A percentile compares a stretch with the other conserved stretches of the same genome.
Conservation (phyloP, 2,113 vertebrate genomes). For the Siniperca knerii region DNA sequence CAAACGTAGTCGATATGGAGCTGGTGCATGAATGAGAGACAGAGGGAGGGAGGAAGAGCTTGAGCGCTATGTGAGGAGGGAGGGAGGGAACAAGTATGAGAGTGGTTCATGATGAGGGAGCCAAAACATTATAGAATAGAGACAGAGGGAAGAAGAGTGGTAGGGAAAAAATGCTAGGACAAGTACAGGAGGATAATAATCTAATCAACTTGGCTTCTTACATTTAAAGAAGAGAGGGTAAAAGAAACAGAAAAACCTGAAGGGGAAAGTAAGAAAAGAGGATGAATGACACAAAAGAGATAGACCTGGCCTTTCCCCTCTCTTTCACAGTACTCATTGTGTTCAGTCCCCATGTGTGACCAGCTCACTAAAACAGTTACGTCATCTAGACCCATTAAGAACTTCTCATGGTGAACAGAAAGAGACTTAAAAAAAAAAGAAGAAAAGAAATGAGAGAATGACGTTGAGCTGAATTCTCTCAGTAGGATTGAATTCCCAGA, state of each 20-base stretch:
- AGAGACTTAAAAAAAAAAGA: background rate
- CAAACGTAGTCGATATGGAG: constrained; percentile 46
- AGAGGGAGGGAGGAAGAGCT: constrained; percentile 41
- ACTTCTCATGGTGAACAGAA: constrained; percentile 9
- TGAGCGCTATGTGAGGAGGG: constrained; percentile 29
- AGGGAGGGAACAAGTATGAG: constrained; percentile 40
- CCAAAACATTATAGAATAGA: constrained; percentile 29
- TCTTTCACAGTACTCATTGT: constrained; percentile 18
- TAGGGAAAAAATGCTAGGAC: background rate
- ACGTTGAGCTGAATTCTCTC: constrained; percentile 37
- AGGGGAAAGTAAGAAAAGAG: background rate
- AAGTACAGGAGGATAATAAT: constrained; percentile 1
- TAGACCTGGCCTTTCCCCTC: background rate
- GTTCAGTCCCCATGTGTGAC: constrained; percentile 10
- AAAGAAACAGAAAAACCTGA: background rate
- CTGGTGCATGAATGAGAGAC: constrained; percentile 63
- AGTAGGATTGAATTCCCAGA: constrained; percentile 57
- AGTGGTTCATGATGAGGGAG: constrained; percentile 45
- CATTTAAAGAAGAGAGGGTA: background rate
- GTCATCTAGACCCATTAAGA: constrained; percentile 33
- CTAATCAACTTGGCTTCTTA: constrained; percentile 11
- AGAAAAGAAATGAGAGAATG: constrained; percentile 21
- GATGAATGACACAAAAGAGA: background rate
- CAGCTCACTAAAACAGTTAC: constrained; percentile 13
- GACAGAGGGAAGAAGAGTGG: background rate